Percentiles rank a stretch among this genome's conserved stretches.
Evolutionary conservation across 2,888 invertebrate genomes (phyloP).

Genomic region (Carterocephalus palaemon): DNA sequence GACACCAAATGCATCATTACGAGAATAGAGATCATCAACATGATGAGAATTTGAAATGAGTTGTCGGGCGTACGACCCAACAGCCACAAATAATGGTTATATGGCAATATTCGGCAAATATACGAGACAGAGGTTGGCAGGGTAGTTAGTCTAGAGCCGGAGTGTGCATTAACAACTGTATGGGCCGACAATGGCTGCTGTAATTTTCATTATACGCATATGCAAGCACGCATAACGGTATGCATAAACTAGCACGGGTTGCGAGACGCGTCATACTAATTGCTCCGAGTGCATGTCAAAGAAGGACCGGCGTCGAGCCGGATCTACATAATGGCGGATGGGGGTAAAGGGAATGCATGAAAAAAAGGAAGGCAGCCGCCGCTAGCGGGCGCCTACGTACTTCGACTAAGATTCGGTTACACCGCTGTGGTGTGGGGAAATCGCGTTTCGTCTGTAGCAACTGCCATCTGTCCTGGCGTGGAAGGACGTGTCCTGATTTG

Average conservation of each 20-base stretch:
- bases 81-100: conserved; percentile 24
- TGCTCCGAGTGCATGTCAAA: conserved; percentile 76
- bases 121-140: conserved; percentile 24
- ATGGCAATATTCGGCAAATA: conserved; percentile 24
- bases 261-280: conserved; percentile 68
- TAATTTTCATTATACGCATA: conserved; percentile 39
- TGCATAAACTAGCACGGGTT: conserved; percentile 35
- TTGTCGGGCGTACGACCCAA: conserved; percentile 16
- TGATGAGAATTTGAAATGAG: conserved; percentile 24
- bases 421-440: conserved; percentile 53
- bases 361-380: conserved; percentile 62
- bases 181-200: conserved; percentile 25
- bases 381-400: conserved; percentile 37
- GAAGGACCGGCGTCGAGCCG: conserved; percentile 74
- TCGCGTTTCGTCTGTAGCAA: conserved; percentile 36
- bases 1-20: conserved; percentile 17
- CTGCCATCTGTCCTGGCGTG: no score
- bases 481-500: no score
- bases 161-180: conserved; percentile 25
- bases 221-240: conserved; percentile 32
- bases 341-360: conserved; percentile 67
- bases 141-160: conserved; percentile 22
- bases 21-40: conserved; percentile 25
- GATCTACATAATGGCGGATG: conserved; percentile 74
- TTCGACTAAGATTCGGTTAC: conserved; percentile 66